Percentiles rank a stretch among this genome's conserved stretches.
phyloP scores from a whole-genome alignment of 2,797 vertebrate genomes.

The Astyanax mexicanus region DNA sequence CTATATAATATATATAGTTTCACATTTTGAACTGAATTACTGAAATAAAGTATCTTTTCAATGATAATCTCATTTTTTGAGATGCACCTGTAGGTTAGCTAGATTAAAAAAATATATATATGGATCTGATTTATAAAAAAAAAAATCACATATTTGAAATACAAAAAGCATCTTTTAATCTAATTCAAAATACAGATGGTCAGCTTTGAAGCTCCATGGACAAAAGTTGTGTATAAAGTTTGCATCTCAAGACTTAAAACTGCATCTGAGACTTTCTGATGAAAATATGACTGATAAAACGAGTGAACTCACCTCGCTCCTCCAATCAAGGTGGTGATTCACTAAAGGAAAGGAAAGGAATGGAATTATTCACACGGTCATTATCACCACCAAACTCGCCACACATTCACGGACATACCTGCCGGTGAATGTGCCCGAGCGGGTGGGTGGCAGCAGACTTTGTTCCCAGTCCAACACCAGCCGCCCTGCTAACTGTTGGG shows the following conservation, averaged over 20 bases:
- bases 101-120: too few species aligned
- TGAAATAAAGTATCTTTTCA: too few species aligned
- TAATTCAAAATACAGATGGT: too few species aligned
- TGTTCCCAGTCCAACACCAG: background rate
- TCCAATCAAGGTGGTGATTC: background rate
- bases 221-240: too few species aligned
- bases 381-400: background rate
- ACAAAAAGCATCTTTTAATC: too few species aligned
- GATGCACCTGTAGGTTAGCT: too few species aligned
- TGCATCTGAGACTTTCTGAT: conserved; percentile 26
- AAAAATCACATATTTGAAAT: too few species aligned
- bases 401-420: conserved; percentile 15
- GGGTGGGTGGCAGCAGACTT: background rate
- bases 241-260: conserved; percentile 20
- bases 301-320: background rate
- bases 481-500: background rate
- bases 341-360: background rate
- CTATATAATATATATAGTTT: too few species aligned
- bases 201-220: too few species aligned
- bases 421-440: background rate
- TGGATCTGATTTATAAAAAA: too few species aligned
- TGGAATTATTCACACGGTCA: background rate
- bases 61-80: too few species aligned
- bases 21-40: too few species aligned
- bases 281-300: background rate